phyloP scores from a whole-genome alignment of 2,797 vertebrate genomes.

The Arctocebus calabarensis region DNA sequence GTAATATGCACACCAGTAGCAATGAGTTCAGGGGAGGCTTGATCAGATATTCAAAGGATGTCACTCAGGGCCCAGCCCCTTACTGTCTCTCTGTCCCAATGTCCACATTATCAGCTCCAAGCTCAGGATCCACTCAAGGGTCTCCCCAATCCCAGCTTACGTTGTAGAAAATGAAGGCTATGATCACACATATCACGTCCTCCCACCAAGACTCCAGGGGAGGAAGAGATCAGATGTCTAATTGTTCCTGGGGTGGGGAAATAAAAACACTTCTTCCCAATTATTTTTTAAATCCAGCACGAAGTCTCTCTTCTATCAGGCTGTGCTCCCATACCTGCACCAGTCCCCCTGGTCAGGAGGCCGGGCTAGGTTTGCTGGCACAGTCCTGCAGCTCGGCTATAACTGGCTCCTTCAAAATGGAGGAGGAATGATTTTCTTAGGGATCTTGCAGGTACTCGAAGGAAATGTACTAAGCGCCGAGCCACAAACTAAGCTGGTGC shows the following conservation, averaged over 20 bases:
- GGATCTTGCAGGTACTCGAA: neutral
- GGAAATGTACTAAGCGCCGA: neutral
- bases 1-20: neutral
- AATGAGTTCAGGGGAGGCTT: neutral
- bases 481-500: neutral
- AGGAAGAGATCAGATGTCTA: neutral
- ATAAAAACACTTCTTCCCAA: neutral
- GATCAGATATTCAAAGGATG: neutral
- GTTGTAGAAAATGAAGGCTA: neutral
- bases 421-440: neutral
- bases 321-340: neutral
- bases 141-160: neutral
- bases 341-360: neutral
- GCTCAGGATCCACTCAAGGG: neutral
- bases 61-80: neutral
- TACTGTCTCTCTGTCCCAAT: neutral
- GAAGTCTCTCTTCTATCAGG: neutral
- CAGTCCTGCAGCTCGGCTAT: neutral
- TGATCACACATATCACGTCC: neutral
- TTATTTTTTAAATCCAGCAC: neutral
- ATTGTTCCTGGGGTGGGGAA: neutral
- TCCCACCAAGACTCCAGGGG: neutral
- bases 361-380: neutral
- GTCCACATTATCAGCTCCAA: neutral
- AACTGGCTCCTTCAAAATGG: neutral